Evolutionary conservation across 1,140 invertebrate genomes (phyloP), one percentile per base, ranked within the genome.

Genomic region (Drosophila jambulina): DNA sequence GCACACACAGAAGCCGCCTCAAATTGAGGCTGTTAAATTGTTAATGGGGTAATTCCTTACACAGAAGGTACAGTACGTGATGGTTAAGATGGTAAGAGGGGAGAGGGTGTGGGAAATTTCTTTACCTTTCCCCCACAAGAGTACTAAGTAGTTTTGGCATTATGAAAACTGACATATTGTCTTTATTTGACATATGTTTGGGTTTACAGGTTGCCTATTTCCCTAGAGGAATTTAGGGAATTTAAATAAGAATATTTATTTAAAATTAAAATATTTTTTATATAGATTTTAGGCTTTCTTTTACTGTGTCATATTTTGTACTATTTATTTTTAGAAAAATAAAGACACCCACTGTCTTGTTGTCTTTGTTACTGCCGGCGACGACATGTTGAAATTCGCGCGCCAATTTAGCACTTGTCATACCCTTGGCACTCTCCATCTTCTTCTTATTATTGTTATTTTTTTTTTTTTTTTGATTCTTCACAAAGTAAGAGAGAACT

Each of bases 351-450:
- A 69, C 54, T 60, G 53, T 62, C 45, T 46, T 83, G 74, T 23
- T 81, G 54, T 81, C 84, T 88, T 82, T 90, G 85, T 85, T 81
- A 85, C 67, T 51, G 70, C 32, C 58, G 63, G 78, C 86, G 85
- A 90, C 85, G 85, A 88, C 85, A 88, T 82, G 85, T 82, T 82
- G 78, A 88, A 90, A 78, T 78, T 88, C 85, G 78, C 81, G 85
- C 78, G 82, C 85, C 85, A 91, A 90, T 90, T 90, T 90, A 90
- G 75, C 85, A 90, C 85, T 90, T 90, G 85, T 90, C 85, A 90
- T 90, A 74, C 49, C 75, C 49, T 59, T 68, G 13, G 32, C 38
- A 60, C 29, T 58, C 34, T 64, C 43, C 27, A 64, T 68, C 48
- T 25, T 57, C 34, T 53, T 62, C 40, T 19, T 63, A 36, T 57